Conservation (phyloP, 2,888 invertebrate species). For the Pegoplata infirma region DNA sequence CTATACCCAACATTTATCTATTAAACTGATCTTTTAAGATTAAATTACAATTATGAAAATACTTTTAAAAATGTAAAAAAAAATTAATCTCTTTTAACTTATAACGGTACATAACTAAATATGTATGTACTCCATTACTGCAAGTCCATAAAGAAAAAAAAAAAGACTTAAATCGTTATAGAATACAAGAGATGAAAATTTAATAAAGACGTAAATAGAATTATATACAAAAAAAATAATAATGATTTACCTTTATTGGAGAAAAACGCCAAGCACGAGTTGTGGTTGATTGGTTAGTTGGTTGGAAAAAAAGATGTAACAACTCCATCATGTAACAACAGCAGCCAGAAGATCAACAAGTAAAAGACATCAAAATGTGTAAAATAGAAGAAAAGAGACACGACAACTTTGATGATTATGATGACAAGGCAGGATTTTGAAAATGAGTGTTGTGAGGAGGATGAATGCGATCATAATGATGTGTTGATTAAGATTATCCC, state of each 20-base stretch:
- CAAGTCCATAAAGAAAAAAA: too few relatives aligned
- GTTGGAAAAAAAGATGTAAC: conserved; percentile 6
- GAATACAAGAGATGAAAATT: conserved; percentile 13
- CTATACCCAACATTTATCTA: too few relatives aligned
- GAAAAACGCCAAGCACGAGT: conserved; percentile 37
- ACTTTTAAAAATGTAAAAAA: too few relatives aligned
- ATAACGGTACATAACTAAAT: too few relatives aligned
- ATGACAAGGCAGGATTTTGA: conserved; percentile 43
- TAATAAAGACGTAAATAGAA: background rate
- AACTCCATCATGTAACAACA: background rate
- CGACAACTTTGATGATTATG: conserved; percentile 32
- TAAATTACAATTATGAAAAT: too few relatives aligned
- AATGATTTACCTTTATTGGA: conserved; percentile 26
- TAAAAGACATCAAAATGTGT: background rate
- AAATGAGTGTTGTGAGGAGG: background rate
- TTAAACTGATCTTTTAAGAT: too few relatives aligned
- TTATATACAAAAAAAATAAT: conserved; percentile 3
- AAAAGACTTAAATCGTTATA: background rate
- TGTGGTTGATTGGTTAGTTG: conserved; percentile 26
- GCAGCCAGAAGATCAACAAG: conserved; percentile 9
- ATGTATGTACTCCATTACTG: too few relatives aligned
- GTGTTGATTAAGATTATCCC: too few relatives aligned
- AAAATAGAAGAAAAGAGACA: background rate
- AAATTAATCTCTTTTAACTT: too few relatives aligned
- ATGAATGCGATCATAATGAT: background rate